A percentile compares a stretch with the other conserved stretches of the same genome.
Evolutionary conservation across 2,113 vertebrate species (phyloP).

Genomic region (Oreochromis spilurus): DNA sequence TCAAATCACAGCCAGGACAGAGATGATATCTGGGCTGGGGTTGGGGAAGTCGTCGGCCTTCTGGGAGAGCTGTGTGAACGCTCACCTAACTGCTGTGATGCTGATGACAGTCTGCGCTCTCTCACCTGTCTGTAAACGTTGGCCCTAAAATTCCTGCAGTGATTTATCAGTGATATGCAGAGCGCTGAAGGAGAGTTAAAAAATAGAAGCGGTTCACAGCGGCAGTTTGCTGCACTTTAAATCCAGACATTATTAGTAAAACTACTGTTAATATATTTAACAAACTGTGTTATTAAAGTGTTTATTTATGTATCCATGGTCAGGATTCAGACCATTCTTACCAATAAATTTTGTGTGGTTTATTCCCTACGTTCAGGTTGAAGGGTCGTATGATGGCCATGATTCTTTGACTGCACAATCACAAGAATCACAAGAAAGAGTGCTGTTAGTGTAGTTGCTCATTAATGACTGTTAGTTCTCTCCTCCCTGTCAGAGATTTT

Average conservation of each 20-base stretch:
- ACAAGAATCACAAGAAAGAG: too few species aligned
- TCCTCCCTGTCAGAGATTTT: too few species aligned
- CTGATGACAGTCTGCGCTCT: neutral
- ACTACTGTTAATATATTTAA: neutral
- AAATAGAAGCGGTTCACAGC: neutral
- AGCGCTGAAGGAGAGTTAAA: neutral
- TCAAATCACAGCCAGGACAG: neutral
- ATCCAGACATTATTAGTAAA: neutral
- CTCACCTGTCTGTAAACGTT: neutral
- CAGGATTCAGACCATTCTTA: neutral
- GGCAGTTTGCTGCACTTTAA: neutral
- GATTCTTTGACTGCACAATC: too few species aligned
- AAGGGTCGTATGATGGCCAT: too few species aligned
- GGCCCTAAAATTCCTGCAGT: neutral
- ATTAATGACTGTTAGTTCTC: too few species aligned
- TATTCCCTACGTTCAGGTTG: too few species aligned
- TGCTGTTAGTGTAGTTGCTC: too few species aligned
- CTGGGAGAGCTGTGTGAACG: too few species aligned
- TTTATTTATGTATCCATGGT: neutral
- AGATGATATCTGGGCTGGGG: too few species aligned
- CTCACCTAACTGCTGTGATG: too few species aligned
- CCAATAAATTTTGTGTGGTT: too few species aligned
- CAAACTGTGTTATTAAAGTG: neutral
- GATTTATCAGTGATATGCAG: neutral
- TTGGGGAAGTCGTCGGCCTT: too few species aligned